Conservation (phyloP, 2,113 vertebrate species). For the Petrocephalus zakoni region DNA sequence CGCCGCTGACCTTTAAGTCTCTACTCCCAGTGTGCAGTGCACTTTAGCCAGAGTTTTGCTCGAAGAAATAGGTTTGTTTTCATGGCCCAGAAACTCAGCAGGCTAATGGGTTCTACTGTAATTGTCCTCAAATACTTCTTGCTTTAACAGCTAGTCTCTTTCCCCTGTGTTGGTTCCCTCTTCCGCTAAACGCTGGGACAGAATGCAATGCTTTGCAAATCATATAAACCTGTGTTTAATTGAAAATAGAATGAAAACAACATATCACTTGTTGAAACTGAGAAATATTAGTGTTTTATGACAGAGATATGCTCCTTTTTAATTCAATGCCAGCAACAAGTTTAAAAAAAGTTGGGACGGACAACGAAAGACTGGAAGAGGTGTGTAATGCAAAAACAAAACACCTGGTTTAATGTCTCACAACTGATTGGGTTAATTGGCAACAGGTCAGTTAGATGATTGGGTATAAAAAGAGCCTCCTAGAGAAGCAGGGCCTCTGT, state of each 20-base stretch:
- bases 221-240: neutral
- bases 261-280: neutral
- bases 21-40: neutral
- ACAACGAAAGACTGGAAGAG: neutral
- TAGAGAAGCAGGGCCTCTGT: neutral
- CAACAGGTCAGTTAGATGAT: neutral
- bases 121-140: neutral
- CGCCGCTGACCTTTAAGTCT: neutral
- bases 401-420: neutral
- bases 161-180: neutral
- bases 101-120: neutral
- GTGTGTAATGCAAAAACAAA: neutral
- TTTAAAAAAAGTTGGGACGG: neutral
- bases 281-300: neutral
- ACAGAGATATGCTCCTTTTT: neutral
- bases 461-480: neutral
- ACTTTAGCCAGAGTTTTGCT: neutral
- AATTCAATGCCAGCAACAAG: neutral
- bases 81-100: neutral
- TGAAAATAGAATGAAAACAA: neutral
- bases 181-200: neutral
- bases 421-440: neutral
- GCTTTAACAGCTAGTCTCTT: neutral
- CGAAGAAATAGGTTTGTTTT: neutral
- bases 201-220: neutral